phyloP scores from a whole-genome alignment of 1,140 invertebrate genomes.

The Pissodes strobi region DNA sequence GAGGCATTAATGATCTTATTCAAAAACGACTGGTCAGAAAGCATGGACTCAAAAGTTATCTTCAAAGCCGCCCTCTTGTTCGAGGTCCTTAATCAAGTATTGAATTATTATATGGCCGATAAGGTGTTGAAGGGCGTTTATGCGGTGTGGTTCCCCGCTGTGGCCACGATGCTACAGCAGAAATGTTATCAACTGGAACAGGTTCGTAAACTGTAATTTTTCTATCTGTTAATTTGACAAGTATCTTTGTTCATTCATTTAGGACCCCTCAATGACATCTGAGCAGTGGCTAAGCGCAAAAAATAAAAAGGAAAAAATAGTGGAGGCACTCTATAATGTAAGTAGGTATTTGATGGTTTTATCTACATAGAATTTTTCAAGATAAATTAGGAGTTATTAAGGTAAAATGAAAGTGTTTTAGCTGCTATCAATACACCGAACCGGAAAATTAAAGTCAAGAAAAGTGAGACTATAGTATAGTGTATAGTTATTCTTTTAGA shows the following conservation, averaged over 20 bases:
- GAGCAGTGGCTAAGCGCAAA: background rate
- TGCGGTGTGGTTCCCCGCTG: background rate
- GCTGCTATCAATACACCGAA: too few species aligned
- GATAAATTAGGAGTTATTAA: too few species aligned
- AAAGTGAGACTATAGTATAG: too few species aligned
- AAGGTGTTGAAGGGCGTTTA: background rate
- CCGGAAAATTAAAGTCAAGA: too few species aligned
- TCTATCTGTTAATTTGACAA: too few species aligned
- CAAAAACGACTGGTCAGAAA: background rate
- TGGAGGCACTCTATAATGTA: slow-evolving; percentile 40
- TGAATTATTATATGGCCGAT: background rate
- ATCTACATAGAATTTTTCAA: slow-evolving; percentile 6
- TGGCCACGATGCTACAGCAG: background rate
- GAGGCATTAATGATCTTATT: background rate
- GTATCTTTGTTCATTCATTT: too few species aligned
- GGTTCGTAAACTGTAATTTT: too few species aligned
- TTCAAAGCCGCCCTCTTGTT: slow-evolving; percentile 19
- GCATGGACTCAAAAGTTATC: background rate
- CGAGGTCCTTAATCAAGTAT: slow-evolving; percentile 14
- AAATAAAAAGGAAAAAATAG: slow-evolving; percentile 29
- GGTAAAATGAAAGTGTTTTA: too few species aligned
- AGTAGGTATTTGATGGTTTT: slow-evolving; percentile 11
- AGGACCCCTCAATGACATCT: background rate
- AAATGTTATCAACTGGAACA: too few species aligned
- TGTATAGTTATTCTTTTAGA: background rate